Evolutionary conservation across 53 echinoderm and acorn worm genomes (phyloP).

Genomic region (Crossaster papposus): DNA sequence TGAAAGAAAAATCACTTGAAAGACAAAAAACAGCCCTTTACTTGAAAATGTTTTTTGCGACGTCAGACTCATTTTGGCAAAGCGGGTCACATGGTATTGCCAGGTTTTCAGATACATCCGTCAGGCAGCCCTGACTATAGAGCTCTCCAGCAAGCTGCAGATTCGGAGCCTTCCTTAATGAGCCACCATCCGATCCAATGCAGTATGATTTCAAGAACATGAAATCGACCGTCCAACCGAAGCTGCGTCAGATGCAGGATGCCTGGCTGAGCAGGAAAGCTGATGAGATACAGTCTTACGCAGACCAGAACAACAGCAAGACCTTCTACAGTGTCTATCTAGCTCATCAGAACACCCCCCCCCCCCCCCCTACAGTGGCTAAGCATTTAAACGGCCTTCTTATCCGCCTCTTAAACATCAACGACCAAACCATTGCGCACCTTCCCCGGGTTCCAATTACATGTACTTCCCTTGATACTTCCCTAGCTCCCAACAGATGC

Average conservation of each 20-base stretch:
- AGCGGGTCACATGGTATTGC: too few relatives aligned
- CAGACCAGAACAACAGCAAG: background rate
- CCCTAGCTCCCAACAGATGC: background rate
- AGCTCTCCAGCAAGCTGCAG: too few relatives aligned
- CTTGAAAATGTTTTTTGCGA: too few relatives aligned
- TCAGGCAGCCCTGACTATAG: too few relatives aligned
- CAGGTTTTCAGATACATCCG: too few relatives aligned
- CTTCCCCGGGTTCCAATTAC: background rate
- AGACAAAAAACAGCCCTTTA: too few relatives aligned
- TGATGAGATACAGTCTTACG: constrained; percentile 18
- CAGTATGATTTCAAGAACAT: too few relatives aligned
- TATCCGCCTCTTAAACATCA: constrained; percentile 28
- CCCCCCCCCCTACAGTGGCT: background rate
- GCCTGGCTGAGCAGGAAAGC: background rate
- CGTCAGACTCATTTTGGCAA: too few relatives aligned
- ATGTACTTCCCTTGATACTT: background rate
- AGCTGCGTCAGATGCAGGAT: background rate
- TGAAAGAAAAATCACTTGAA: too few relatives aligned
- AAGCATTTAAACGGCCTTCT: constrained; percentile 44
- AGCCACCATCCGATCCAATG: too few relatives aligned
- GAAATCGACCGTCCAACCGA: background rate
- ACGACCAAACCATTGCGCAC: constrained; percentile 3
- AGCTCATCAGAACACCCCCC: background rate
- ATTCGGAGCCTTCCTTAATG: too few relatives aligned
- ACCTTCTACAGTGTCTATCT: background rate